These are phyloP conservation scores for Epizoanthus illoricatus DNA, from an alignment of 92 coral and sea anemone genomes.

Conservation along the genomic window DNA sequence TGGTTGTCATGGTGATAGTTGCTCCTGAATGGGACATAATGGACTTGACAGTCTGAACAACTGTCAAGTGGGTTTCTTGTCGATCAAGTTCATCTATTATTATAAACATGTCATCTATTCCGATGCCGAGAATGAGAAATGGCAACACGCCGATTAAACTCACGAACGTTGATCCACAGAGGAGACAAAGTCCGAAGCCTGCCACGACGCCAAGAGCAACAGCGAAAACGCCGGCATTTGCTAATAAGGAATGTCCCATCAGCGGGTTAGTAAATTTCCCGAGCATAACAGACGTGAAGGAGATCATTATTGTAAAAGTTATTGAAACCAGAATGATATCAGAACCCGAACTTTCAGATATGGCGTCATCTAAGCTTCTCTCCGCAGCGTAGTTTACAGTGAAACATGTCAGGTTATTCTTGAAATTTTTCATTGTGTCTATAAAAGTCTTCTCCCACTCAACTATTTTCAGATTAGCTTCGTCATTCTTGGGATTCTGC, in stretches of 20 bases:
- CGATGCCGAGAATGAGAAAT: constrained; percentile 59
- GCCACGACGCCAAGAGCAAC: constrained; percentile 56
- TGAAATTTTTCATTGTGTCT: not conserved
- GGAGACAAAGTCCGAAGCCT: constrained; percentile 56
- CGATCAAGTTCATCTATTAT: constrained; percentile 43
- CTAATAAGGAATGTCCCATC: constrained; percentile 65
- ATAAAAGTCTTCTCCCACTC: too few species aligned
- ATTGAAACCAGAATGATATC: constrained; percentile 58
- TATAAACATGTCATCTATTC: constrained; percentile 64
- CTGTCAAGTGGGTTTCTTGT: constrained; percentile 28
- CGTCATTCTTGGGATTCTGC: too few species aligned
- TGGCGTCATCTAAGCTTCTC: constrained; percentile 76
- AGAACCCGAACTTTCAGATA: constrained; percentile 66
- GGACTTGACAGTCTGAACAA: not conserved
- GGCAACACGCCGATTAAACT: constrained; percentile 57
- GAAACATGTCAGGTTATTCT: too few species aligned
- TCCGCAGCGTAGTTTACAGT: too few species aligned
- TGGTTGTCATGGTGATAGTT: not conserved
- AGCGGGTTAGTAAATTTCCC: not conserved
- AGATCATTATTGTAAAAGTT: constrained; percentile 67
- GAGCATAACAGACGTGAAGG: constrained; percentile 67
- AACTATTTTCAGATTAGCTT: too few species aligned
- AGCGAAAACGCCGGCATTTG: constrained; percentile 51
- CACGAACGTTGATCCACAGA: constrained; percentile 48
- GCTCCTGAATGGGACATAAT: not conserved